Evolutionary conservation across 2,888 invertebrate species (phyloP).

Genomic region (Abscondita cerata): DNA sequence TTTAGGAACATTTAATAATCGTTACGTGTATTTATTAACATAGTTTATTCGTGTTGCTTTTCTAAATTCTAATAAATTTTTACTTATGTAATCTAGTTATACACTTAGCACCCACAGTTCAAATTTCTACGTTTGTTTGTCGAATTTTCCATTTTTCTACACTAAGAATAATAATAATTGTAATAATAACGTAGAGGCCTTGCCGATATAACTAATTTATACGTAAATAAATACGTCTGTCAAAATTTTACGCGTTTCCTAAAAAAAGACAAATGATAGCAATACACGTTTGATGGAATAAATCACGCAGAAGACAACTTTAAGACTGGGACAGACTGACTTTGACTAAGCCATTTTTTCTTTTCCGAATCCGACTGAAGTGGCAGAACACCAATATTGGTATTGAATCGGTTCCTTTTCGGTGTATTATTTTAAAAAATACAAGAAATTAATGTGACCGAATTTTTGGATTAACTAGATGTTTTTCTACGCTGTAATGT

Average conservation of each 20-base stretch:
- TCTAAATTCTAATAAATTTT: slow-evolving; percentile 18
- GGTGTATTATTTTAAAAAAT: slow-evolving; percentile 33
- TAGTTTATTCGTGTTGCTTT: slow-evolving; percentile 28
- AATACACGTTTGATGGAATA: slow-evolving; percentile 45
- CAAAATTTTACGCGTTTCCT: slow-evolving; percentile 5
- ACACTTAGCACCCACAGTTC: slow-evolving; percentile 25
- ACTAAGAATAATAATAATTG: neutral
- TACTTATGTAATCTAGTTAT: slow-evolving; percentile 1
- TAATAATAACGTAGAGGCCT: slow-evolving; percentile 22
- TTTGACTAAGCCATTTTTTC: slow-evolving; percentile 49
- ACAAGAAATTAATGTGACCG: slow-evolving; percentile 15
- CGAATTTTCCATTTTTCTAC: slow-evolving; percentile 1
- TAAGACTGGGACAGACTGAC: slow-evolving; percentile 58
- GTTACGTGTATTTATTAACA: slow-evolving; percentile 26
- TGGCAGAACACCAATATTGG: slow-evolving; percentile 38
- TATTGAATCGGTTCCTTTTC: slow-evolving; percentile 38
- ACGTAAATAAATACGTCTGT: slow-evolving; percentile 12
- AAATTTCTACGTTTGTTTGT: slow-evolving; percentile 5
- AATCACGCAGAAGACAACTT: slow-evolving; percentile 32
- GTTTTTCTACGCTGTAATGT: slow-evolving; percentile 21
- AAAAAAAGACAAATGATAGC: slow-evolving; percentile 38
- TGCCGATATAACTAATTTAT: slow-evolving; percentile 21
- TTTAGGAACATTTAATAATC: slow-evolving; percentile 16
- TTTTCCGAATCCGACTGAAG: slow-evolving; percentile 27
- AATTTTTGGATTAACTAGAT: slow-evolving; percentile 14